A percentile compares a stretch with the other conserved stretches of the same genome.
These are phyloP conservation scores for Sapajus apella DNA, from an alignment of 2,113 vertebrate species.

Conservation along the genomic window DNA sequence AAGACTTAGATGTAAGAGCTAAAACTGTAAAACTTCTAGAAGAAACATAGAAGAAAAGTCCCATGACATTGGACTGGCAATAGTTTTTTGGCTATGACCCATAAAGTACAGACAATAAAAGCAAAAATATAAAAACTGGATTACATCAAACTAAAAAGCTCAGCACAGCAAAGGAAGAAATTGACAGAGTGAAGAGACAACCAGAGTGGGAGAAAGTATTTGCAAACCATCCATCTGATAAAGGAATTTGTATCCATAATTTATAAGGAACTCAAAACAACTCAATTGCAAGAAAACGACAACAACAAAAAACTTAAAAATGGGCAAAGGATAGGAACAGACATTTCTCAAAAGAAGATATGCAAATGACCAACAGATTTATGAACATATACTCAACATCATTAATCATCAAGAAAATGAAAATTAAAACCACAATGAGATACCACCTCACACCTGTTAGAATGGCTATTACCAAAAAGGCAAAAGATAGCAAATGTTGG, in stretches of 20 bases:
- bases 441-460: neutral
- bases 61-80: neutral
- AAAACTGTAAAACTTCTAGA: neutral
- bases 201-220: neutral
- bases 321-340: neutral
- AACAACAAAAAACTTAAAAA: neutral
- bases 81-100: neutral
- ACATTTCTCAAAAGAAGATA: neutral
- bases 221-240: neutral
- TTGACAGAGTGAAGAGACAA: neutral
- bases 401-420: neutral
- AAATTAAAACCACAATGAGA: neutral
- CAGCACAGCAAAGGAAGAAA: neutral
- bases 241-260: neutral
- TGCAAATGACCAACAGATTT: neutral
- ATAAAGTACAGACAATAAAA: neutral
- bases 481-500: neutral
- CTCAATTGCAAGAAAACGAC: neutral
- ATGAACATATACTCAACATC: neutral
- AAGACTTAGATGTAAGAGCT: neutral
- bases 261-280: neutral
- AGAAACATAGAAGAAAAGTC: neutral
- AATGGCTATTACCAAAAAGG: neutral
- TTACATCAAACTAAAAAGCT: neutral
- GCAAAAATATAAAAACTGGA: neutral